A percentile compares a stretch with the other conserved stretches of the same genome.
Conservation (phyloP, 2,113 vertebrate genomes). For the Talpa occidentalis region DNA sequence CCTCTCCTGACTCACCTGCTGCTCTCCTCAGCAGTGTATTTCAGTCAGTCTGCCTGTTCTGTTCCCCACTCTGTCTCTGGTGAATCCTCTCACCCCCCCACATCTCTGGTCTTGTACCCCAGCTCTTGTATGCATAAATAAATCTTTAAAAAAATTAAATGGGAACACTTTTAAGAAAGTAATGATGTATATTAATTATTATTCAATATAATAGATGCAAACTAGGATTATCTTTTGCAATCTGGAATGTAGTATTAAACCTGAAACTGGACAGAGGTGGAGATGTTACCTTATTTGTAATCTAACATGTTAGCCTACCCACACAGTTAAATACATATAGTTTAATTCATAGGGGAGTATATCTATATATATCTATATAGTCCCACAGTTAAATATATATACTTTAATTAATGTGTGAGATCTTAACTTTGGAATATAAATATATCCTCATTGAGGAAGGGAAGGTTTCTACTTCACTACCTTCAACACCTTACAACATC, state of each 20-base stretch:
- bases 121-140: too few species aligned
- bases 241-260: not conserved
- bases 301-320: not conserved
- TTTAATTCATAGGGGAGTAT: not conserved
- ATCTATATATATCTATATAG: too few species aligned
- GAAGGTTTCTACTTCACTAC: not conserved
- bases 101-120: too few species aligned
- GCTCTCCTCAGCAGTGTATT: too few species aligned
- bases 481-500: not conserved
- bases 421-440: not conserved
- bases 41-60: too few species aligned
- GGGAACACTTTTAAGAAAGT: not conserved
- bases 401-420: not conserved
- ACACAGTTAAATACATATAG: not conserved
- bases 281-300: not conserved
- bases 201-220: not conserved
- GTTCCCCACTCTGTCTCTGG: too few species aligned
- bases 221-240: not conserved
- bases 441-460: not conserved
- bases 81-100: too few species aligned
- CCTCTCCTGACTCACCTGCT: too few species aligned
- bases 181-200: not conserved
- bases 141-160: too few species aligned
- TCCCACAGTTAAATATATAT: not conserved
- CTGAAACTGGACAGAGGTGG: not conserved